phyloP scores from a whole-genome alignment of 2,888 invertebrate species.

The Nasonovia ribisnigri region DNA sequence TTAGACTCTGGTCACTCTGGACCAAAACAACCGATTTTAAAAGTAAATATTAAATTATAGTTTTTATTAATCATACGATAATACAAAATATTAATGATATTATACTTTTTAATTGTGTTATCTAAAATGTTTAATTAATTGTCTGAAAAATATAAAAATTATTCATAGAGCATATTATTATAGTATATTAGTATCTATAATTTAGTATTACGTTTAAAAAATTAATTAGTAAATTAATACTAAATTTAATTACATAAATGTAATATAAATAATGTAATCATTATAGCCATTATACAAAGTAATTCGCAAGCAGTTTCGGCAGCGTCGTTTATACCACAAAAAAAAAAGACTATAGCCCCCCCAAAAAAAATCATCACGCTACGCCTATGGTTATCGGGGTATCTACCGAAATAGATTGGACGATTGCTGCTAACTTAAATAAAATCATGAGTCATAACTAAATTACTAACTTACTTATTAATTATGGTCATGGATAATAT shows the following conservation, averaged over 20 bases:
- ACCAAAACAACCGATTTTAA: constrained; percentile 19
- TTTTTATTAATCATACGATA: background rate
- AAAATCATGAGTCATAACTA: too few relatives aligned
- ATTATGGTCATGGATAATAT: too few relatives aligned
- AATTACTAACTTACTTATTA: too few relatives aligned
- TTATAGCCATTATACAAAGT: too few relatives aligned
- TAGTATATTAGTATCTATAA: background rate
- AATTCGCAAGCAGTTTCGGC: too few relatives aligned
- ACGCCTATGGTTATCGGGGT: too few relatives aligned
- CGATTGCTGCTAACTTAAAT: too few relatives aligned
- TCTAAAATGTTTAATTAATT: background rate
- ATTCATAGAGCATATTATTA: background rate
- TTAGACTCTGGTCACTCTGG: background rate
- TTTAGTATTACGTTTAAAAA: background rate
- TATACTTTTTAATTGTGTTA: background rate
- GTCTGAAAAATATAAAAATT: background rate
- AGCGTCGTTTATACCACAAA: too few relatives aligned
- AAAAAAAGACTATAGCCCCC: too few relatives aligned
- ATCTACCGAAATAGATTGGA: too few relatives aligned
- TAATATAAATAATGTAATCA: too few relatives aligned
- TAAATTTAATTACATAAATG: background rate
- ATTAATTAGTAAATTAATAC: background rate
- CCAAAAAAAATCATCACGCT: too few relatives aligned
- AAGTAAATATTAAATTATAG: constrained; percentile 12
- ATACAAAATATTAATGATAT: constrained; percentile 4